A percentile compares a stretch with the other conserved stretches of the same genome.
Conservation (phyloP, 2,797 vertebrate species). For the Coendou prehensilis region DNA sequence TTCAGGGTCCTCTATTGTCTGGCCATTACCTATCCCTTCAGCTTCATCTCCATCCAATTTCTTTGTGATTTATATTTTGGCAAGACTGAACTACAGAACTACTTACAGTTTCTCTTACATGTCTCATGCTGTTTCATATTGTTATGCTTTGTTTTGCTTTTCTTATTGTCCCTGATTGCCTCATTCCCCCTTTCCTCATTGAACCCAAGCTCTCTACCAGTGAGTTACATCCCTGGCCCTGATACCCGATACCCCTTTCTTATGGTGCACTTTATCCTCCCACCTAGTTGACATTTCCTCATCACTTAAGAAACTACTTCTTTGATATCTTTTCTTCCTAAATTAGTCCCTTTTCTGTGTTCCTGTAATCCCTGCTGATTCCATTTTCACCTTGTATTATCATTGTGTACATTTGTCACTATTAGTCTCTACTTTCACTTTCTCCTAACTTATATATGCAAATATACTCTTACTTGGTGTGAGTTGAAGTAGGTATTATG, state of each 20-base stretch:
- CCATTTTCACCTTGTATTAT: constrained; percentile 13
- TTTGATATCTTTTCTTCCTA: constrained; percentile 43
- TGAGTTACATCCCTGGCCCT: neutral
- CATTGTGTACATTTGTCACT: constrained; percentile 43
- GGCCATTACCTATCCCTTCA: neutral
- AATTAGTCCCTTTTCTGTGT: constrained; percentile 5
- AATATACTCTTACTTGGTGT: neutral
- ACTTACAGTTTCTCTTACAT: neutral
- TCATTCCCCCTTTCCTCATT: neutral
- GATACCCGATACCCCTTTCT: neutral
- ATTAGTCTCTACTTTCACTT: neutral
- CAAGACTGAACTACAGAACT: constrained; percentile 7
- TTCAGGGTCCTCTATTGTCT: neutral
- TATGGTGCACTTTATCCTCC: neutral
- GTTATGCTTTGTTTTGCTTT: constrained; percentile 5
- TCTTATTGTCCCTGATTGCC: neutral
- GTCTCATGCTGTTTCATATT: neutral
- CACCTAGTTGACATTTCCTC: constrained; percentile 6
- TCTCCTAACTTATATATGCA: neutral
- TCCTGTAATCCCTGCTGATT: neutral
- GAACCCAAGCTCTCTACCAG: neutral
- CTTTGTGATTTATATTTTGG: neutral
- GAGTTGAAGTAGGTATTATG: constrained; percentile 25
- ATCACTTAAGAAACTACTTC: constrained; percentile 44
- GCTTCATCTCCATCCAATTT: neutral